phyloP scores from a whole-genome alignment of 1,140 invertebrate genomes.

The Propsilocerus akamusi region DNA sequence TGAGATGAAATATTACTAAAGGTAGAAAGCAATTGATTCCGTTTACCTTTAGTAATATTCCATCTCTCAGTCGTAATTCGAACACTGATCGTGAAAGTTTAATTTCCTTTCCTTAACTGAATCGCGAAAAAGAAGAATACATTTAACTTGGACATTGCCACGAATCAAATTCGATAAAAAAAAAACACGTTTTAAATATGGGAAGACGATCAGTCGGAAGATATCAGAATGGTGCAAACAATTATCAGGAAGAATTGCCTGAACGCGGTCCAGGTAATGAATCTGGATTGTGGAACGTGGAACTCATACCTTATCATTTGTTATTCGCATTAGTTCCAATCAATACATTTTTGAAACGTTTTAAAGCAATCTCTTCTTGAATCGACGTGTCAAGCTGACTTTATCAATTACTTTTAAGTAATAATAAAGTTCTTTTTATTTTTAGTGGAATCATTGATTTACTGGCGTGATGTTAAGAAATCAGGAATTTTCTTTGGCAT shows the following conservation, averaged over 20 bases:
- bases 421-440: conserved; percentile 19
- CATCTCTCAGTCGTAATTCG: neutral
- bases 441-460: conserved; percentile 87
- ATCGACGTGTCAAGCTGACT: neutral
- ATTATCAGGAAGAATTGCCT: conserved; percentile 12
- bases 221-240: neutral
- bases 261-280: conserved; percentile 24
- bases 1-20: no score
- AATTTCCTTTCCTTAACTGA: neutral
- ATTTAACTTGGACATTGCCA: neutral
- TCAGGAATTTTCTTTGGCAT: conserved; percentile 81
- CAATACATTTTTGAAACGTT: neutral
- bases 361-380: conserved; percentile 11
- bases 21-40: no score
- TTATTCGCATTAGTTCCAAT: neutral
- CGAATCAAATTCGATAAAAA: neutral
- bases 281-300: neutral
- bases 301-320: neutral
- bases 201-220: neutral
- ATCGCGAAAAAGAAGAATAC: neutral
- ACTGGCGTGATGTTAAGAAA: conserved; percentile 91
- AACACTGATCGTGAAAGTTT: no score
- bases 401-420: conserved; percentile 5
- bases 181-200: neutral
- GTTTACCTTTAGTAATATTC: neutral